phyloP scores from a whole-genome alignment of 2,113 vertebrate genomes.

The Prinia subflava region DNA sequence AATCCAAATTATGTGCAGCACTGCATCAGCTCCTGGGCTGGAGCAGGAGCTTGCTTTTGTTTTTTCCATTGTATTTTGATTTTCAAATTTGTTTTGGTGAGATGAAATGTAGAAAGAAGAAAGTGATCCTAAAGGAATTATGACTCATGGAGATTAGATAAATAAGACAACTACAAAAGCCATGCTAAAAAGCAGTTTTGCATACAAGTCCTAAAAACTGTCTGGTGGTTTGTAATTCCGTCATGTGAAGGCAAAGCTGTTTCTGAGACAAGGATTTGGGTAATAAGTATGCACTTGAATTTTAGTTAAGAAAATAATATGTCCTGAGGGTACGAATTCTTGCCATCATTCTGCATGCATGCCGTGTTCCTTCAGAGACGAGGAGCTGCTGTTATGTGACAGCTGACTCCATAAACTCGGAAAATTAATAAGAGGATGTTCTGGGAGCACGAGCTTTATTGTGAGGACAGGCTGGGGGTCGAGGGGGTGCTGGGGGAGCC shows the following conservation, averaged over 20 bases:
- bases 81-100: slow-evolving; percentile 15
- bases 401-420: not conserved
- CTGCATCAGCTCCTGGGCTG: not conserved
- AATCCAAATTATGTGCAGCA: not conserved
- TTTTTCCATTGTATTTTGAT: not conserved
- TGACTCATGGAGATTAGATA: slow-evolving; percentile 54
- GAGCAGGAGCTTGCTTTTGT: not conserved
- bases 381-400: slow-evolving; percentile 31
- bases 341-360: not conserved
- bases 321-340: not conserved
- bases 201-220: slow-evolving; percentile 25
- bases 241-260: not conserved
- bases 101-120: not conserved
- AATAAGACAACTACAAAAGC: slow-evolving; percentile 22
- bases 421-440: not conserved
- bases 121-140: slow-evolving; percentile 50
- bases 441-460: not conserved
- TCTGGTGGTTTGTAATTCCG: slow-evolving; percentile 39
- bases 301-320: slow-evolving; percentile 56
- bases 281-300: slow-evolving; percentile 46
- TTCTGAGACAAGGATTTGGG: slow-evolving; percentile 18
- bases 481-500: not conserved
- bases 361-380: not conserved
- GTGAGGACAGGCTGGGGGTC: not conserved
- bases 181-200: slow-evolving; percentile 18